Evolutionary conservation across 1,140 invertebrate species (phyloP), one percentile per base, ranked within the genome.

Genomic region (Homarus americanus): DNA sequence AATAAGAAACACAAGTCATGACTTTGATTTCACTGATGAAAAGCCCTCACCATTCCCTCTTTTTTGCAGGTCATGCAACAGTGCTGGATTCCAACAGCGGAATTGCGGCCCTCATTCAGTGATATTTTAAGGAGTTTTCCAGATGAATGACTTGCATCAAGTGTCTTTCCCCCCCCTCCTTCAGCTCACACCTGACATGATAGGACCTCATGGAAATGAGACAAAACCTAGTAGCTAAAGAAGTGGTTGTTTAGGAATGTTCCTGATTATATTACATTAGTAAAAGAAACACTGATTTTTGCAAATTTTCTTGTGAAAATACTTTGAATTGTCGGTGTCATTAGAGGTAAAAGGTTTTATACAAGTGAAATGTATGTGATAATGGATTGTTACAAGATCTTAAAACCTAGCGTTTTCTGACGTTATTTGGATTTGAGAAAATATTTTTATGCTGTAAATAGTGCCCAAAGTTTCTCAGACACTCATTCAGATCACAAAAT

Each of bases 111-210:
- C 12, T 78, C 85, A 28, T 87, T 87, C 76, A 87, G 58, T 69
- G 85, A 87, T 40, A 87, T 87, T 41, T 17, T 32, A 32, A 80
- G 40, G 17, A 80, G n/a, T 78, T 76, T 87, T 58, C 53, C 73
- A 40, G 85, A 87, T 79, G 75, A 87, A 79, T 87, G 75, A 87
- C 75, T 75, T 79, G 36, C 49, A 78, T 66, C 53, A 79, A 49
- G 41, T 36, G 44, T 78, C 36, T 38, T 53, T 28, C 40, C 73
- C 76, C 75, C 73, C 34, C 36, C 40, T 66, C 63, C 58, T 44
- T 41, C 75, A 28, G 76, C 85, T 78, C 85, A 87, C 38, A 87
- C 85, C 66, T 38, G 40, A 69, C 66, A 78, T 87, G 41, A 87
- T 44, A 28, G 28, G 28, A 32, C 24, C 41, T 66, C 53, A 66